Evolutionary conservation across 2,888 invertebrate genomes (phyloP), one percentile per base, ranked within the genome.

Genomic region (Drosophila longiperda): DNA sequence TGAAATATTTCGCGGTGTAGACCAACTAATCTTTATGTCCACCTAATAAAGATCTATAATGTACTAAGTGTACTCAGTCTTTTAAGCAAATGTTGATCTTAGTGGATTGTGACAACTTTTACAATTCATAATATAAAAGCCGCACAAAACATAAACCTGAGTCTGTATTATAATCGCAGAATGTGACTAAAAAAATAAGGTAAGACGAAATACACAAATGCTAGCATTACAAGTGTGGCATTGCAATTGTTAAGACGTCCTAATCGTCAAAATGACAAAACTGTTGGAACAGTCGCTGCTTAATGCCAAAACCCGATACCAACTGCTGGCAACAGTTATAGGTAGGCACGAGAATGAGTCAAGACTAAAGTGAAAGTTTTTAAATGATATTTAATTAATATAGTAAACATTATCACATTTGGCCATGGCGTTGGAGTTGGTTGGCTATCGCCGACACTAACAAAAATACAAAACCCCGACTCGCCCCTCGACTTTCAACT

Each of bases 361-460:
- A 0, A 34, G 3, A 5, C 3, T 2, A n/a, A 1, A 3, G 9
- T 49, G n/a, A 38, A 12, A 15, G 6, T 15, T 32, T 34, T 0
- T 3, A 2, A 2, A 20, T 11, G 15, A 7, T 3, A 0, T 20
- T 11, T 29, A 20, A 20, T 29, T 5, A 9, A 11, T 23, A 12
- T 55, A 93, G 93, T 91, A 0, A 92, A 92, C 59, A 89, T 92
- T 23, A 88, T 93, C 17, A 83, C 91, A 4, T 87, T 93, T 60
- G 84, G 90, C 0, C 93, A 93, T 86, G 93, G 93, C 9, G 74
- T 91, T 8, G 90, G 91, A 0, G 49, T 91, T 15, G 93, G 92
- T 12, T 93, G 93, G 93, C 66, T 92, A 0, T 91, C 92, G 3
- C 93, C 93, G 2, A 91, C 91, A 0, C 68, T 93, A 1, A 80